A percentile compares a stretch with the other conserved stretches of the same genome.
Conservation (phyloP, 2,797 vertebrate genomes). For the Tinamus major region DNA sequence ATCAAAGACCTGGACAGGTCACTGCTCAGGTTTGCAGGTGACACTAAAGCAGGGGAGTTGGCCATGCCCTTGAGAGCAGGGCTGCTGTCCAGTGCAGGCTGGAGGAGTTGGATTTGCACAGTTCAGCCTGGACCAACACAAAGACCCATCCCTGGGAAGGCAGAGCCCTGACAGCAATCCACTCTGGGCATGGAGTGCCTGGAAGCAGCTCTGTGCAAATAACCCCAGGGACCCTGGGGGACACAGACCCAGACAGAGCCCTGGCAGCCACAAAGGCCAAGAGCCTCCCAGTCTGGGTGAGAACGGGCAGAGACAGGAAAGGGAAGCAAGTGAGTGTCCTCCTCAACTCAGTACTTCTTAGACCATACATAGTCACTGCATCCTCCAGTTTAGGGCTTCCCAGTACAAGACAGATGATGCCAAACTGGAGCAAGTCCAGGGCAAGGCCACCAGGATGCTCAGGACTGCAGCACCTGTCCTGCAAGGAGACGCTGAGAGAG, state of each 20-base stretch:
- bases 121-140: background rate
- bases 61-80: background rate
- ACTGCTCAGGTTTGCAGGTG: background rate
- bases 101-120: background rate
- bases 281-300: fast-evolving
- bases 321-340: background rate
- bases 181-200: background rate
- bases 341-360: background rate
- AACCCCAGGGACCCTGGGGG: too few species aligned
- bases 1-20: background rate
- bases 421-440: background rate
- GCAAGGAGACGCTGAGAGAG: fast-evolving
- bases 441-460: background rate
- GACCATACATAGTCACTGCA: background rate
- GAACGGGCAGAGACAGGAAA: background rate
- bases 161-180: background rate
- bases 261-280: background rate
- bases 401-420: background rate
- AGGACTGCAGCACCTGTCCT: background rate
- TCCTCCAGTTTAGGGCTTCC: background rate
- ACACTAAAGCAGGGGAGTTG: background rate
- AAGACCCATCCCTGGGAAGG: background rate
- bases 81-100: background rate
- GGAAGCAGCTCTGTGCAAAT: background rate
- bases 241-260: background rate